These are phyloP conservation scores for Hippoglossus stenolepis DNA, from an alignment of 2,113 vertebrate species.

Conservation along the genomic window DNA sequence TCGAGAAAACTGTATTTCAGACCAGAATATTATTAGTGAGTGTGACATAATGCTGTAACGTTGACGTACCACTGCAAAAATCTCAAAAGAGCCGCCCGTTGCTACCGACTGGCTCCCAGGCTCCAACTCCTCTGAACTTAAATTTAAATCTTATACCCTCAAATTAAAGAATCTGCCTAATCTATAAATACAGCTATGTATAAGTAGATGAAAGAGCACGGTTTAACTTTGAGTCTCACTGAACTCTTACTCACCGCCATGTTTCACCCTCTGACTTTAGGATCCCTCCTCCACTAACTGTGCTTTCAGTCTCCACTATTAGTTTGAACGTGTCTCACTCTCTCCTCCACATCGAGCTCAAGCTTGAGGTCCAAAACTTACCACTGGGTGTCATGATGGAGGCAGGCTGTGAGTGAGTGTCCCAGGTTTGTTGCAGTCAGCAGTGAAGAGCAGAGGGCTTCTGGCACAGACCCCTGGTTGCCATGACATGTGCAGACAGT, in stretches of 20 bases:
- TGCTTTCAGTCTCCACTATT: neutral
- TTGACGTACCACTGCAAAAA: too few relatives aligned
- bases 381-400: slow-evolving; percentile 72
- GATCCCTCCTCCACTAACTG: neutral
- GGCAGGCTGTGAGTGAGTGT: slow-evolving; percentile 18
- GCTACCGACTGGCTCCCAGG: too few relatives aligned
- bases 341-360: neutral
- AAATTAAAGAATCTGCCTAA: too few relatives aligned
- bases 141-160: too few relatives aligned
- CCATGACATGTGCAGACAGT: slow-evolving; percentile 16
- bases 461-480: slow-evolving; percentile 18
- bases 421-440: neutral
- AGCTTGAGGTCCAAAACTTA: slow-evolving; percentile 6
- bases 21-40: too few relatives aligned
- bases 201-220: too few relatives aligned
- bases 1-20: too few relatives aligned
- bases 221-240: too few relatives aligned
- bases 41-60: too few relatives aligned
- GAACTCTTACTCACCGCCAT: neutral
- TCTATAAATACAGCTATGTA: too few relatives aligned
- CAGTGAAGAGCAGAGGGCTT: neutral
- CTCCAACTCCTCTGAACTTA: too few relatives aligned
- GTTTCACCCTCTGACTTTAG: neutral
- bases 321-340: neutral
- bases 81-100: too few relatives aligned